Evolutionary conservation across 1,140 invertebrate genomes (phyloP), one percentile per base, ranked within the genome.

Genomic region (Oryzaephilus surinamensis): DNA sequence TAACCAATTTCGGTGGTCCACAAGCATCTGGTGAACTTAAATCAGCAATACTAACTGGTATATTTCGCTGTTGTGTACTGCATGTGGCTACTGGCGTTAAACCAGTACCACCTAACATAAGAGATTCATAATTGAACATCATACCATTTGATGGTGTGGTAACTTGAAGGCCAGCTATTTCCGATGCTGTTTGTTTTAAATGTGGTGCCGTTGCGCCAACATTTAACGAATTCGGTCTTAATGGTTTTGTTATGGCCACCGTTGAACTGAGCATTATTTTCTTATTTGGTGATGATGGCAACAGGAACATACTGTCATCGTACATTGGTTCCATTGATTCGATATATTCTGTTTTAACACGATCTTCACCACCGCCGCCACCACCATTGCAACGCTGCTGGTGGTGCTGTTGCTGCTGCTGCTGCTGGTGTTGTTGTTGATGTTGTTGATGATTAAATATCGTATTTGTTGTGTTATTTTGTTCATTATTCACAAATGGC

Each of bases 31-130:
- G 79, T 14, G 76, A 79, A 45, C 67, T 70, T 38, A 82, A 62
- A 54, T 81, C 77, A 18, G 71, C 71, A 34, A 65, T 66, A 6
- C 63, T 69, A 6, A 62, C 45, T 37, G 61, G 69, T 55, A 66
- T 60, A 57, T 70, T 74, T 49, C 79, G 68, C 55, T 81, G 79
- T 55, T 82, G 79, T 7, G 68, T 70, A 19, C 77, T 77, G 58
- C 78, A 82, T 30, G 74, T 76, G 18, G 76, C 75, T 46, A 92
- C 79, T 0, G 88, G 88, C 4, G 88, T 92, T 7, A 93, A 67
- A 0, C 89, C 89, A 4, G 89, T 93, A 39, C 88, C 88, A 28
- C 87, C 87, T 50, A 91, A 88, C 81, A 94, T 91, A 36, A 94
- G 71, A 29, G 84, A 87, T 46, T 94, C 90, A 55, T 93, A 93